Evolutionary conservation across 64 coral and sea anemone species (phyloP).

Genomic region (Orbicella faveolata): DNA sequence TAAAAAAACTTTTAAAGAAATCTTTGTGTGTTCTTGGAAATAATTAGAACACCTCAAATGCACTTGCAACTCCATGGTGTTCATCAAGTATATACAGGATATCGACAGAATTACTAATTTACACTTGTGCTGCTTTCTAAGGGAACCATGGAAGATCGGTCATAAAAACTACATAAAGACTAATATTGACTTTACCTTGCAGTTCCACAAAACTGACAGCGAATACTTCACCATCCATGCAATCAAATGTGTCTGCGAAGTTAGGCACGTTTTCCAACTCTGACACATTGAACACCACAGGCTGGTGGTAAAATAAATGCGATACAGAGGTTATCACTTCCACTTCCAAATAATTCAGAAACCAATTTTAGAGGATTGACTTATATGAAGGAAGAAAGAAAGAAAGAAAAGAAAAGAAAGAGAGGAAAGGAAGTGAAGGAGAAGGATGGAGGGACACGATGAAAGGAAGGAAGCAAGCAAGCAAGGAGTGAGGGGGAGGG

Average conservation of each 20-base stretch:
- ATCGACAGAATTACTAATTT: too few relatives aligned
- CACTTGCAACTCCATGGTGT: too few relatives aligned
- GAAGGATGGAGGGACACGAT: neutral
- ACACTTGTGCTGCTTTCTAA: too few relatives aligned
- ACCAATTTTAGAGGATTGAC: too few relatives aligned
- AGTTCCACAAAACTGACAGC: slow-evolving; percentile 64
- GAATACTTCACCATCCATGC: slow-evolving; percentile 48
- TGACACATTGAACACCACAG: slow-evolving; percentile 40
- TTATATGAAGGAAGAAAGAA: neutral
- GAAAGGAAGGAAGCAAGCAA: neutral
- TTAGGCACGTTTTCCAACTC: slow-evolving; percentile 85
- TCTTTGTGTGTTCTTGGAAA: too few relatives aligned
- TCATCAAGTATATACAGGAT: too few relatives aligned
- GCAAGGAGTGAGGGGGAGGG: too few relatives aligned
- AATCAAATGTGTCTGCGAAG: slow-evolving; percentile 65
- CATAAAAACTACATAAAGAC: neutral
- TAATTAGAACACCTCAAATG: too few relatives aligned
- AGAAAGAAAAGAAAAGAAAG: neutral
- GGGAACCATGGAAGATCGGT: too few relatives aligned
- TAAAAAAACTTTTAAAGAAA: too few relatives aligned
- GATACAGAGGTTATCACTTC: neutral
- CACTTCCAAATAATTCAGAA: neutral
- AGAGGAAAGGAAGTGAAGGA: neutral
- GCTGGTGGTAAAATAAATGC: neutral
- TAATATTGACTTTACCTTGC: slow-evolving; percentile 46